These are phyloP conservation scores for Phoxinus dragarum DNA, from an alignment of 2,797 vertebrate genomes.

Conservation along the genomic window DNA sequence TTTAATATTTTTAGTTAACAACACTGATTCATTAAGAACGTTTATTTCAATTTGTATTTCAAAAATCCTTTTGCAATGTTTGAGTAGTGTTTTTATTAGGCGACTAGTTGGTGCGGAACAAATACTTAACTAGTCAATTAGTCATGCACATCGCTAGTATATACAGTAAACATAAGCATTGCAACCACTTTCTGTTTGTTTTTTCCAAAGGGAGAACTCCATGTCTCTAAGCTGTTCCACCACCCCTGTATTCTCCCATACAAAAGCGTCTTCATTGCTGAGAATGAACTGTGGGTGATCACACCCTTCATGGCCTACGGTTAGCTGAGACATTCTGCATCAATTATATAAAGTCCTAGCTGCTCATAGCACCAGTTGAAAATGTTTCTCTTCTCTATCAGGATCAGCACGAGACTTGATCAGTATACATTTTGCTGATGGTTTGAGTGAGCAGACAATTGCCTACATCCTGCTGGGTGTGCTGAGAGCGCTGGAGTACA, in stretches of 20 bases:
- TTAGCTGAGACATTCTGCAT: conserved; percentile 71
- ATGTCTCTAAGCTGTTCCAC: conserved; percentile 95
- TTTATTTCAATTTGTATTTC: not conserved
- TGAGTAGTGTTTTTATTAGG: not conserved
- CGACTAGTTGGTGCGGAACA: not conserved
- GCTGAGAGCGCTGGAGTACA: conserved; percentile 93
- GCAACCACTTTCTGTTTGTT: conserved; percentile 17
- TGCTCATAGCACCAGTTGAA: not conserved
- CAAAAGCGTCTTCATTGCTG: conserved; percentile 93
- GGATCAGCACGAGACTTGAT: conserved; percentile 97
- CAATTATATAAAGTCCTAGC: not conserved
- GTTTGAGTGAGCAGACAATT: conserved; percentile 93
- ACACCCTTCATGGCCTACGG: conserved; percentile 98
- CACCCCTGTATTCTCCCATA: conserved; percentile 95
- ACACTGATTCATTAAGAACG: too few relatives aligned
- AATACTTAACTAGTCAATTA: not conserved
- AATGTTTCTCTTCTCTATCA: conserved; percentile 59
- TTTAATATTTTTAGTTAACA: too few relatives aligned
- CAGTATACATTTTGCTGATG: conserved; percentile 92
- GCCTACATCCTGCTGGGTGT: conserved; percentile 93
- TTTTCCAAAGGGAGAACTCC: conserved; percentile 88
- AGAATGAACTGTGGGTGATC: conserved; percentile 97
- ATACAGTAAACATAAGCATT: not conserved
- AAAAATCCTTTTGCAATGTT: not conserved
- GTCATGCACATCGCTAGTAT: not conserved